Conservation (phyloP, 2,797 vertebrate genomes). For the Eospalax fontanierii region DNA sequence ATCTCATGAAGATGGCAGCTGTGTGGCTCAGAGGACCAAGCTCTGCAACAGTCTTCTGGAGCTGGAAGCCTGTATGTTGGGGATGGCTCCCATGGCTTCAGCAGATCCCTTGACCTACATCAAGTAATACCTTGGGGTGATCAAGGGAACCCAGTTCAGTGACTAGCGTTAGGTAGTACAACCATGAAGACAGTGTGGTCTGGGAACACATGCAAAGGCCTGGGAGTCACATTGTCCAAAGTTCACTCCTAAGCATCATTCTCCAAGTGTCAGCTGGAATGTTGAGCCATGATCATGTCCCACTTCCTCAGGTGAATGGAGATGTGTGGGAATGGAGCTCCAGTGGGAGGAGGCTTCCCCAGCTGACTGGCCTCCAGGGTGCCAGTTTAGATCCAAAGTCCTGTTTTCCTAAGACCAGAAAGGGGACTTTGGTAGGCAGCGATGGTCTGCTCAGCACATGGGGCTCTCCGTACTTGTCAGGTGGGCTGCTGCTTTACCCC, state of each 20-base stretch:
- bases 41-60: no score
- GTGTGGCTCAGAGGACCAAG: background rate
- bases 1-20: background rate
- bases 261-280: background rate
- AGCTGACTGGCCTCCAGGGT: background rate
- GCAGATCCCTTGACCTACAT: fast-evolving
- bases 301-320: fast-evolving
- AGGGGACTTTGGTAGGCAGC: background rate
- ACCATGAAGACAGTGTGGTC: background rate
- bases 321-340: background rate
- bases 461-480: background rate
- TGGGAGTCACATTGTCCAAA: background rate
- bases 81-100: fast-evolving
- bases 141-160: background rate
- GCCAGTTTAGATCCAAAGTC: background rate
- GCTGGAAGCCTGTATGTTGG: fast-evolving
- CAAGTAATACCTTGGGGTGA: fast-evolving
- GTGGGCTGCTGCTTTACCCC: background rate
- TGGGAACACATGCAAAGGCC: background rate
- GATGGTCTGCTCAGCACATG: background rate
- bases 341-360: background rate
- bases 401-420: background rate
- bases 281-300: fast-evolving
- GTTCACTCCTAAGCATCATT: background rate
- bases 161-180: fast-evolving